Evolutionary conservation across 1,140 invertebrate species (phyloP), one percentile per base, ranked within the genome.

Genomic region (Lucilia cuprina): DNA sequence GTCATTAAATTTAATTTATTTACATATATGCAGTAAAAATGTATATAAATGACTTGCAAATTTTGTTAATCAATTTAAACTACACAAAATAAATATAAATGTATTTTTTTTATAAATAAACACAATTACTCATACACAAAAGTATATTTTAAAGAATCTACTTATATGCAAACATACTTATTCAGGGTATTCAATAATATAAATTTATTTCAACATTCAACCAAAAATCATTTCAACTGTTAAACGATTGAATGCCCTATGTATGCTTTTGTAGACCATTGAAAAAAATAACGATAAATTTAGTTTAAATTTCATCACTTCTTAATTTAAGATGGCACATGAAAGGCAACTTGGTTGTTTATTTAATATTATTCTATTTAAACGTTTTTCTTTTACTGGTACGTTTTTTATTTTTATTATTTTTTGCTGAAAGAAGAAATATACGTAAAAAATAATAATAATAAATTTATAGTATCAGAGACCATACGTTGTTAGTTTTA

Each of bases 401-500:
- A 12, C 65, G 65, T 70, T 70, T 25, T 5, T 21, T 10, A 30
- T 30, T 3, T 30, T 30, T 30, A n/a, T 30, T 30, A 19, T 65
- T 65, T 19, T 70, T 70, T 70, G 65, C 65, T 17, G 75, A 41
- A 78, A 47, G 47, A 17, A 78, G 35, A 35, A 78, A 49, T 21
- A 80, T 21, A 70, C n/a, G 21, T 19, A 70, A 70, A 21, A 21
- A 70, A 25, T 70, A 70, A 25, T 80, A 80, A 49, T 49, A 80
- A 49, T 21, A 80, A 80, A 49, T 80, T 49, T 80, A 80, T 80
- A 21, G 77, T 49, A 49, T 30, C 77, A 50, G 41, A 49, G 77
- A 80, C 77, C 41, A 49, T 80, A 50, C 41, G 77, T 80, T 80
- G 30, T 47, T 80, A 80, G 77, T 80, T 80, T 80, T 80, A 80